A percentile compares a stretch with the other conserved stretches of the same genome.
Evolutionary conservation across 92 coral and sea anemone species (phyloP).

Genomic region (Parazoanthus darwini): DNA sequence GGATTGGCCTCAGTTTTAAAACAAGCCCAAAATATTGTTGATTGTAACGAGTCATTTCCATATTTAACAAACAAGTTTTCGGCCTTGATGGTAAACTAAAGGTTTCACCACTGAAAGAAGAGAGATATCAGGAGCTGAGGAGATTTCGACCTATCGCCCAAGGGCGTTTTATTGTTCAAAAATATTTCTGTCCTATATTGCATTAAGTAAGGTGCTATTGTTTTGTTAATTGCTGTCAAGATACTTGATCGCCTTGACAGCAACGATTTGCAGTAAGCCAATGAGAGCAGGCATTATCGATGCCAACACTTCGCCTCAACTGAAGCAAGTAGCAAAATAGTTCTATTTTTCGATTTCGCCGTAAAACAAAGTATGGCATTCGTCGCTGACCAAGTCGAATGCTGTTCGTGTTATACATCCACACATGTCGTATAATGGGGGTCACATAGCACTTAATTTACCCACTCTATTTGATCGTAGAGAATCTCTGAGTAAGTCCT

Average conservation of each 20-base stretch:
- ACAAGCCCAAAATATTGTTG: conserved; percentile 28
- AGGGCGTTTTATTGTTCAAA: not conserved
- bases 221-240: conserved; percentile 16
- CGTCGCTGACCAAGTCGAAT: no score
- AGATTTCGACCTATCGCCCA: not conserved
- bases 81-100: not conserved
- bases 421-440: no score
- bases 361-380: no score
- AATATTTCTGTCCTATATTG: not conserved
- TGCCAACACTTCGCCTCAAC: no score
- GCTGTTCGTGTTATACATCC: no score
- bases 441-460: no score
- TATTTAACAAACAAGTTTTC: conserved; percentile 2
- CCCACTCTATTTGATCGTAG: no score
- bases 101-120: not conserved
- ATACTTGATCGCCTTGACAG: not conserved
- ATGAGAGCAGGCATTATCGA: no score
- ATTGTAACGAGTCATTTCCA: conserved; percentile 30
- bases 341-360: no score
- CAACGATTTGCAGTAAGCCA: not conserved
- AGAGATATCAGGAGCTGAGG: no score
- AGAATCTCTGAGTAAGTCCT: no score
- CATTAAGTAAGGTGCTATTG: not conserved
- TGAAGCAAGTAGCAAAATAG: no score
- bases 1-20: conserved; percentile 31